Evolutionary conservation across 2,113 vertebrate species (phyloP).

Genomic region (Gobio gobio): DNA sequence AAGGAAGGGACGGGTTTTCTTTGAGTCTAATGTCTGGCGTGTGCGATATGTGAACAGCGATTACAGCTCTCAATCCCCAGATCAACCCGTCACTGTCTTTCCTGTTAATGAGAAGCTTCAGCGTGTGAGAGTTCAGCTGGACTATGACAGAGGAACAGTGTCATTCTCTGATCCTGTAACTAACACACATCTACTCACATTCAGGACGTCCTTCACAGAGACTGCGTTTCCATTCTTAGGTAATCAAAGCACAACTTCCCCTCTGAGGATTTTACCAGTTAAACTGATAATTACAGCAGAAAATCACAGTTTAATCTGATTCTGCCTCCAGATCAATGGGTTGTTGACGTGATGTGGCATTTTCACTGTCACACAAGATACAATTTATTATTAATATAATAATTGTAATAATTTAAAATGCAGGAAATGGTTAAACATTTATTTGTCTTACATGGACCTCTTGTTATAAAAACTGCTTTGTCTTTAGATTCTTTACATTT

Average conservation of each 20-base stretch:
- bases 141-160: background rate
- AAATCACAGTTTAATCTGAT: no score
- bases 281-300: no score
- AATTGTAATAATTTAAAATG: no score
- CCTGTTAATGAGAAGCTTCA: background rate
- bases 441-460: no score
- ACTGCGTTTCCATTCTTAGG: background rate
- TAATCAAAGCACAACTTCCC: background rate
- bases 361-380: no score
- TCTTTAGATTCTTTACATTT: no score
- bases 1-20: background rate
- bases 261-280: background rate
- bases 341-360: no score
- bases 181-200: background rate
- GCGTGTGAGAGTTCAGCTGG: background rate
- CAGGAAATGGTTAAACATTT: no score
- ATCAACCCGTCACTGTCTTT: accelerated
- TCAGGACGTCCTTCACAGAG: background rate
- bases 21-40: background rate
- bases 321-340: no score
- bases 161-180: background rate
- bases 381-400: no score
- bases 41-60: background rate
- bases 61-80: background rate
- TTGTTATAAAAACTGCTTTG: no score